A percentile compares a stretch with the other conserved stretches of the same genome.
Evolutionary conservation across 2,113 vertebrate species (phyloP).

Genomic region (Cyanistes caeruleus): DNA sequence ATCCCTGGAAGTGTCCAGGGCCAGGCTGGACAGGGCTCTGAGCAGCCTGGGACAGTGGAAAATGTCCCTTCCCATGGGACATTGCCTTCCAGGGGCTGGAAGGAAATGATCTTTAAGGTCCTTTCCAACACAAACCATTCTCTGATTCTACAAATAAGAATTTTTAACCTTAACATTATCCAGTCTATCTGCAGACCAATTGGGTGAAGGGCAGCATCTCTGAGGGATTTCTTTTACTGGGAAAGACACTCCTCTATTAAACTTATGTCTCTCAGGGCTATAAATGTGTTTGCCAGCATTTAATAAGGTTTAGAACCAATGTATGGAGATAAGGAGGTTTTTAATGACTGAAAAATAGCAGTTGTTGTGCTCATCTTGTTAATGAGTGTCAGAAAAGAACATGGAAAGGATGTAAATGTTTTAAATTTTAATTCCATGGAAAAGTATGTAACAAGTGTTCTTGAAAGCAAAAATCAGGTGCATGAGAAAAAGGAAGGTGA

Average conservation of each 20-base stretch:
- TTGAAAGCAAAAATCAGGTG: not conserved
- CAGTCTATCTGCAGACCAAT: not conserved
- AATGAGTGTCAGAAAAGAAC: not conserved
- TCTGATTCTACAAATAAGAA: not conserved
- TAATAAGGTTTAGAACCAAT: not conserved
- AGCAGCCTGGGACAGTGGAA: not conserved
- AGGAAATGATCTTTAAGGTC: not conserved
- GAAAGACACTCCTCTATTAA: not conserved
- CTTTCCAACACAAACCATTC: not conserved
- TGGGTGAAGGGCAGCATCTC: not conserved
- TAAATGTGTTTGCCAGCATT: not conserved
- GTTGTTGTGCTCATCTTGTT: not conserved
- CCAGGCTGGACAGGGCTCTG: too few species aligned
- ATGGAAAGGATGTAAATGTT: not conserved
- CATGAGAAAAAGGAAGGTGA: not conserved
- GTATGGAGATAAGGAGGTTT: not conserved
- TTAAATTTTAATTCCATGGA: not conserved
- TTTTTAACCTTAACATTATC: not conserved
- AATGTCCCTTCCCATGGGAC: not conserved
- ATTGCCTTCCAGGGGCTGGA: not conserved
- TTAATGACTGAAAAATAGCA: not conserved
- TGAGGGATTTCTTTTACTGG: not conserved
- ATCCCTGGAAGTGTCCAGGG: not conserved
- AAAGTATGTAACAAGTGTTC: not conserved
- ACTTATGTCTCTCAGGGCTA: not conserved